A percentile compares a stretch with the other conserved stretches of the same genome.
phyloP scores from a whole-genome alignment of 30 jellyfish, hydroid and myxozoan species.

The Turritopsis dohrnii region DNA sequence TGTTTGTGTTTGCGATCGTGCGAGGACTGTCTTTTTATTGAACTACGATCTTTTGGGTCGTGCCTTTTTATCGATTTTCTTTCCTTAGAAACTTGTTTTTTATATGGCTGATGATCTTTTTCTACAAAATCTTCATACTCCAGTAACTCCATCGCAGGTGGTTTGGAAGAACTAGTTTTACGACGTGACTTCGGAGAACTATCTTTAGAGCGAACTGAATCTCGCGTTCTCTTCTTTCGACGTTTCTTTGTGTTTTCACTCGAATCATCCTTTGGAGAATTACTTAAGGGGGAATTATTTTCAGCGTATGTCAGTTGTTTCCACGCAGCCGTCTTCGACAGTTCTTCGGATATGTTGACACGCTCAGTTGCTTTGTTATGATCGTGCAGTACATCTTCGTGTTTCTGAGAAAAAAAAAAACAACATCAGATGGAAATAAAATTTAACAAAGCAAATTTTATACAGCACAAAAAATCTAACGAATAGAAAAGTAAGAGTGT shows the following conservation, averaged over 20 bases:
- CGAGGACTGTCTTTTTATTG: constrained; percentile 49
- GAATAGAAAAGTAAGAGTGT: no score
- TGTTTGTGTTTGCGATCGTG: constrained; percentile 22
- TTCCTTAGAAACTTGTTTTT: background rate
- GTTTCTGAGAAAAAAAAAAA: constrained; percentile 37
- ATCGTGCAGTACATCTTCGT: constrained; percentile 43
- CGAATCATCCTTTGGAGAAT: constrained; percentile 4
- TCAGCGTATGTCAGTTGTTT: constrained; percentile 42
- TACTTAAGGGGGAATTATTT: constrained; percentile 7
- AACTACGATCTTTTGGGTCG: background rate
- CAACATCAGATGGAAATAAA: no score
- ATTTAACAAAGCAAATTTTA: no score
- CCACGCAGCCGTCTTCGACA: constrained; percentile 88
- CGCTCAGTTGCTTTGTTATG: constrained; percentile 30
- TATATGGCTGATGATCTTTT: background rate
- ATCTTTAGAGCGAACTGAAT: background rate
- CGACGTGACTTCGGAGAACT: background rate
- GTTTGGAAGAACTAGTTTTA: background rate
- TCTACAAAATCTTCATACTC: background rate
- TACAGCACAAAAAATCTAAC: no score
- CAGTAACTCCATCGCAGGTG: background rate
- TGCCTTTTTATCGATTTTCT: constrained; percentile 21
- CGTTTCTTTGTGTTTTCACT: constrained; percentile 7
- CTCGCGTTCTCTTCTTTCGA: constrained; percentile 23
- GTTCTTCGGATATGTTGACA: constrained; percentile 77